Evolutionary conservation across 2,113 vertebrate species (phyloP), one percentile per base, ranked within the genome.

Genomic region (Helogale parvula): DNA sequence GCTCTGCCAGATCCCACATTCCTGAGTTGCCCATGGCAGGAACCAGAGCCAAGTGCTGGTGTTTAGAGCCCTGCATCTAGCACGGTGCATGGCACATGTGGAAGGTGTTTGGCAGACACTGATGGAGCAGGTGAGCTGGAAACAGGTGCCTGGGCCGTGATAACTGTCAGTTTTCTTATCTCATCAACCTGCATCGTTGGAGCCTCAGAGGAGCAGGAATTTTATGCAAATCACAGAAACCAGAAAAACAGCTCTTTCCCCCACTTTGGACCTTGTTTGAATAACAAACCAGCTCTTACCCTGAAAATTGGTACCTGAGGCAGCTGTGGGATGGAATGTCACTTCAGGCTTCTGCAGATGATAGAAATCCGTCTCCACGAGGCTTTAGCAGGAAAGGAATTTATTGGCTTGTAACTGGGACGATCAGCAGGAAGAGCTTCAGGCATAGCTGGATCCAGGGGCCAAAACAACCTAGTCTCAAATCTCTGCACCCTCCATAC

Each of bases 51-150:
- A 27, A 65, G 66, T 0, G 21, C n/a, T 27, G 15, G 0, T 71
- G 5, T 35, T 63, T 10, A 19, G 17, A 65, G 13, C 72, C 31
- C 29, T 23, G 14, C 21, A 3, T 52, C 81, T 33, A 8, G 65
- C 31, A 1, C 0, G 5, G 63, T 27, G 29, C 41, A 41, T 41
- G 41, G 41, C 41, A 5, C 50, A 0, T 1, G 0, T 19, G 0
- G 21, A 33, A 15, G 38, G 33, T 25, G 0, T 66, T 57, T 52
- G 57, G 45, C 57, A 29, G 23, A 92, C 57, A 4, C 54, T 13
- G 41, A 4, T 16, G 47, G 54, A 68, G 47, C 47, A 13, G 76
- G 7, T 19, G 50, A 16, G 10, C 50, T 25, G 25, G 66, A 2
- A 38, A 4, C 5, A 33, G 8, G 4, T 17, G 6, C 66, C 88